These are phyloP conservation scores for Nixonia krombeini DNA, from an alignment of 1,140 invertebrate genomes.

Conservation along the genomic window DNA sequence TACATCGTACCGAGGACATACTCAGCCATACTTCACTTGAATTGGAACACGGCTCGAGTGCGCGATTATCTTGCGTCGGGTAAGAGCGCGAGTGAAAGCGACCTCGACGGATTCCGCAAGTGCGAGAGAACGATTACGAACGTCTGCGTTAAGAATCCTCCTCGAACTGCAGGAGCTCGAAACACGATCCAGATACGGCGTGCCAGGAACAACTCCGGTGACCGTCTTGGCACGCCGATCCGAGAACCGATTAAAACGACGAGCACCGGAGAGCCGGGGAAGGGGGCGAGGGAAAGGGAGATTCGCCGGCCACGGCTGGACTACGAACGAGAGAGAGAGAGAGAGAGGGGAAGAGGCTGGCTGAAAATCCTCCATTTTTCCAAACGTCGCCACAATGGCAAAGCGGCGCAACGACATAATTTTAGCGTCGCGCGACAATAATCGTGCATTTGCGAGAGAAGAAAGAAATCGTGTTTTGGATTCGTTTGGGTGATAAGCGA, in stretches of 20 bases:
- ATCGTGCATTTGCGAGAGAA: no score
- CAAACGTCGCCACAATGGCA: no score
- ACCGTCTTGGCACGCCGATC: conserved; percentile 28
- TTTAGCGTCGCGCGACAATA: no score
- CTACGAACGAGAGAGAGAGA: neutral
- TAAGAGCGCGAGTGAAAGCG: conserved; percentile 23
- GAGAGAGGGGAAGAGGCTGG: no score
- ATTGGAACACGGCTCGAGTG: conserved; percentile 16
- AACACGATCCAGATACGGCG: conserved; percentile 39
- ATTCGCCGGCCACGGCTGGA: neutral
- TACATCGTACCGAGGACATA: neutral
- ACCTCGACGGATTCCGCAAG: conserved; percentile 28
- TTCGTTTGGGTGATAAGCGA: no score
- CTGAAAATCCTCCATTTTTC: no score
- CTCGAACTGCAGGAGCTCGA: conserved; percentile 37
- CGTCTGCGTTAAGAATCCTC: conserved; percentile 26
- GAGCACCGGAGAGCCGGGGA: conserved; percentile 8
- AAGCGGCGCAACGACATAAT: no score
- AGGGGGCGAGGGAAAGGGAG: conserved; percentile 2
- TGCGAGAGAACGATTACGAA: conserved; percentile 53
- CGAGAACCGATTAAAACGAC: conserved; percentile 17
- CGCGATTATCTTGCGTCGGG: conserved; percentile 9
- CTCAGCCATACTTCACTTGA: conserved; percentile 6
- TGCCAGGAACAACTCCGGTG: no score
- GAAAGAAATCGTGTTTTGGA: no score